Evolutionary conservation across 2,113 vertebrate genomes (phyloP), one percentile per base, ranked within the genome.

Genomic region (Camelus bactrianus): DNA sequence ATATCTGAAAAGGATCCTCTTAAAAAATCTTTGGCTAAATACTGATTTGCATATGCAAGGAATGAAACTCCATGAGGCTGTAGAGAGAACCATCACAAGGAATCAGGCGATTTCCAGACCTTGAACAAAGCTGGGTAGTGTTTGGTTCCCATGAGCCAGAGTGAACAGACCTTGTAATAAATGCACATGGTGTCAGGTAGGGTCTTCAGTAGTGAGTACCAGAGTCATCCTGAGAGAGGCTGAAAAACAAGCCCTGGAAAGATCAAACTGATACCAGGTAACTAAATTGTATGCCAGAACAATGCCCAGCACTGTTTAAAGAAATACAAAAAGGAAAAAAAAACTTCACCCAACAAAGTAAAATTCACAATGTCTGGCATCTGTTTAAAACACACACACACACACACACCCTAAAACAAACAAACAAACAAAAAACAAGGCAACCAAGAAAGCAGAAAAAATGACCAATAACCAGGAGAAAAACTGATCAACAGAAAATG

Each of bases 401-500:
- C 38, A 42, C 5, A 42, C 38, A 42, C 4, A 42, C 38, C 38
- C 38, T 42, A 42, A 42, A 84, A 79, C 48, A 26, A 69, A 10
- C 3, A 81, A 32, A 42, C 8, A 42, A 58, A 80, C n/a, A 80
- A 83, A 94, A 91, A 77, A 72, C 1, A 69, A 88, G 35, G 28
- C 42, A 72, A 67, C 4, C 30, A 72, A 82, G 73, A 92, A 93
- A 32, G n/a, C 79, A 84, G 79, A 82, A 82, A 69, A 84, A 62
- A 81, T 69, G 17, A 48, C 60, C 46, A 93, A 50, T 69, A 83
- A 88, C 2, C 15, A 92, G 22, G 28, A 67, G 65, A 95, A 96
- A 94, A 96, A 75, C 28, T 24, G 81, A 75, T 89, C 22, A n/a
- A 42, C 65, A 89, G 73, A 86, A 94, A 93, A 89, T 79, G 54